Evolutionary conservation across 1,140 invertebrate species (phyloP).

Genomic region (Aphelinus atriplicis): DNA sequence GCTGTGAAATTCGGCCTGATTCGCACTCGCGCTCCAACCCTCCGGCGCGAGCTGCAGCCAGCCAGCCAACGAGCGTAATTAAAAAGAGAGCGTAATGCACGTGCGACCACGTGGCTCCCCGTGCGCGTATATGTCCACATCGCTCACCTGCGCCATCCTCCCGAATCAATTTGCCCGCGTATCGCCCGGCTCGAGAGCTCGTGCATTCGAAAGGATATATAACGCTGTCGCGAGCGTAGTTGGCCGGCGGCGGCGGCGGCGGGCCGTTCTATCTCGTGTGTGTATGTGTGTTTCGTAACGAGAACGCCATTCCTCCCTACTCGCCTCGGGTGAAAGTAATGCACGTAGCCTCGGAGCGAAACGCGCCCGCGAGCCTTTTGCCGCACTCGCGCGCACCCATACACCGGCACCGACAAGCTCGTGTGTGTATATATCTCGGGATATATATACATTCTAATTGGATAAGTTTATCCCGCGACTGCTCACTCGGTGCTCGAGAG

Average conservation of each 20-base stretch:
- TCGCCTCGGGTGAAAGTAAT: slow-evolving; percentile 14
- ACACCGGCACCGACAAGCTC: too few relatives aligned
- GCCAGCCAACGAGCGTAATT: slow-evolving; percentile 3
- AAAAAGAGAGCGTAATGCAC: slow-evolving; percentile 17
- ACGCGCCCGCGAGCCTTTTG: background rate
- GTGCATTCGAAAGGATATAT: too few relatives aligned
- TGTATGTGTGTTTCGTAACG: slow-evolving; percentile 9
- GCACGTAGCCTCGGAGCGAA: slow-evolving; percentile 1
- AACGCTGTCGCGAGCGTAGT: too few relatives aligned
- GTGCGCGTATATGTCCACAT: background rate
- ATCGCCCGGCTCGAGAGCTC: background rate
- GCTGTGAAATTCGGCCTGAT: slow-evolving; percentile 5
- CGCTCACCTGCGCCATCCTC: too few relatives aligned
- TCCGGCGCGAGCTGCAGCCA: background rate
- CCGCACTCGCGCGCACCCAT: too few relatives aligned
- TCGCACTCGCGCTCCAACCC: background rate
- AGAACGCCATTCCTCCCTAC: slow-evolving; percentile 11
- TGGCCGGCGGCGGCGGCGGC: too few relatives aligned
- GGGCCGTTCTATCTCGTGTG: background rate
- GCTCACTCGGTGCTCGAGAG: too few relatives aligned
- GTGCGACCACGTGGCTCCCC: background rate
- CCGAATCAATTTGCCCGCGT: background rate
- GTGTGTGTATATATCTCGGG: too few relatives aligned
- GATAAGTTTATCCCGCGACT: background rate
- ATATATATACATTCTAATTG: background rate